Evolutionary conservation across 2,888 invertebrate species (phyloP).

Genomic region (Limnephilus marmoratus): DNA sequence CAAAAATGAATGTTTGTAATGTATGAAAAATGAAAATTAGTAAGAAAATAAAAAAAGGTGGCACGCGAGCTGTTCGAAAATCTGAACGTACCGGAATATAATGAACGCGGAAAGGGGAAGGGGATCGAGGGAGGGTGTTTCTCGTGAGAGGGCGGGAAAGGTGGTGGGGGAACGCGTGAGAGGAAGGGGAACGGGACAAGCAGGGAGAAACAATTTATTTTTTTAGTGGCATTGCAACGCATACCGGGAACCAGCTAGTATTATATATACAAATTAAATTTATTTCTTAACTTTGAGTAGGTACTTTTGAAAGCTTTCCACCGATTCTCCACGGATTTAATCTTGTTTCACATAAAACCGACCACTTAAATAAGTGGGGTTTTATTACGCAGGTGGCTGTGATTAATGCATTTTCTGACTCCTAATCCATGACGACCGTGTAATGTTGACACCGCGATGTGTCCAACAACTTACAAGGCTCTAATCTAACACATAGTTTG

Average conservation of each 20-base stretch:
- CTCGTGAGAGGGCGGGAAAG: too few relatives aligned
- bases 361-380: neutral
- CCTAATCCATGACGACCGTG: neutral
- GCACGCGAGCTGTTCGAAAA: too few relatives aligned
- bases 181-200: too few relatives aligned
- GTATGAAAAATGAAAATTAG: too few relatives aligned
- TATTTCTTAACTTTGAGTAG: neutral
- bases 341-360: neutral
- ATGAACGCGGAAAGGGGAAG: too few relatives aligned
- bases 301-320: neutral
- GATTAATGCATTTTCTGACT: neutral
- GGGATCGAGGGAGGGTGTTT: too few relatives aligned
- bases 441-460: neutral
- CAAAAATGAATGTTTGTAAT: too few relatives aligned
- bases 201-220: too few relatives aligned
- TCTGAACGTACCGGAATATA: too few relatives aligned
- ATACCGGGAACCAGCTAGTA: neutral
- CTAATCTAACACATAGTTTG: neutral
- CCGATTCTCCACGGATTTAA: neutral
- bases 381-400: neutral
- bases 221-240: too few relatives aligned
- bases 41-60: too few relatives aligned
- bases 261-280: neutral
- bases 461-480: neutral
- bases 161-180: too few relatives aligned